phyloP scores from a whole-genome alignment of 2,797 vertebrate genomes.

The Setipinna tenuifilis region DNA sequence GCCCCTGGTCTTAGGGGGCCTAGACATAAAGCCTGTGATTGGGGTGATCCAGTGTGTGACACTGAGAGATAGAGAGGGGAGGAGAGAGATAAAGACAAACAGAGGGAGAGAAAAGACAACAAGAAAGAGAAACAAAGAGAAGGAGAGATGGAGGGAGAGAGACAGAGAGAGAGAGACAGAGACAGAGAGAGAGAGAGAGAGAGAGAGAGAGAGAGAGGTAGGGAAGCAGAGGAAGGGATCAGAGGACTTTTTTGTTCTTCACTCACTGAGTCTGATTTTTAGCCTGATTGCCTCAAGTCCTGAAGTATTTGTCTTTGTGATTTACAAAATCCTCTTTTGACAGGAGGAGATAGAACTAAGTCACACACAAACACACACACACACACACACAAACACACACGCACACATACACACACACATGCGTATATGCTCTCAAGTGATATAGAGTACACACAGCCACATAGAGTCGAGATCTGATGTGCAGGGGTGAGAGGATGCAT shows the following conservation, averaged over 20 bases:
- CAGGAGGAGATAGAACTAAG: neutral
- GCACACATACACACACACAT: neutral
- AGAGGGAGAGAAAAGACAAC: neutral
- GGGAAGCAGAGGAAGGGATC: neutral
- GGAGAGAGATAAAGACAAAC: too few relatives aligned
- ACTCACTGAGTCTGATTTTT: constrained; percentile 18
- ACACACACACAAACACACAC: neutral
- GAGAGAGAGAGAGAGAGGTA: too few relatives aligned
- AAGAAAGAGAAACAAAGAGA: too few relatives aligned
- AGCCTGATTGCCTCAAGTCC: constrained; percentile 20
- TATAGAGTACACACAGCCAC: constrained; percentile 13
- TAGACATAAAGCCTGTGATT: neutral
- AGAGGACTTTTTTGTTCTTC: neutral
- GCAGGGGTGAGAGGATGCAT: too few relatives aligned
- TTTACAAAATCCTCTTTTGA: constrained; percentile 5
- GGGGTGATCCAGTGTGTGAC: neutral
- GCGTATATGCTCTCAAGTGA: neutral
- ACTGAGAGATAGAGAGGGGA: neutral
- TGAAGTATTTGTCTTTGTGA: constrained; percentile 24
- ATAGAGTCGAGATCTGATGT: too few relatives aligned
- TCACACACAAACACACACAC: neutral
- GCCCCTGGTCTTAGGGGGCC: constrained; percentile 15
- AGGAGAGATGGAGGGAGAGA: neutral
- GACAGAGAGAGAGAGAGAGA: neutral
- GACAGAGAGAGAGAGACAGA: neutral